Percentiles rank a stretch among this genome's conserved stretches.
Evolutionary conservation across 2,797 vertebrate genomes (phyloP).

Genomic region (Cottoperca gobio): DNA sequence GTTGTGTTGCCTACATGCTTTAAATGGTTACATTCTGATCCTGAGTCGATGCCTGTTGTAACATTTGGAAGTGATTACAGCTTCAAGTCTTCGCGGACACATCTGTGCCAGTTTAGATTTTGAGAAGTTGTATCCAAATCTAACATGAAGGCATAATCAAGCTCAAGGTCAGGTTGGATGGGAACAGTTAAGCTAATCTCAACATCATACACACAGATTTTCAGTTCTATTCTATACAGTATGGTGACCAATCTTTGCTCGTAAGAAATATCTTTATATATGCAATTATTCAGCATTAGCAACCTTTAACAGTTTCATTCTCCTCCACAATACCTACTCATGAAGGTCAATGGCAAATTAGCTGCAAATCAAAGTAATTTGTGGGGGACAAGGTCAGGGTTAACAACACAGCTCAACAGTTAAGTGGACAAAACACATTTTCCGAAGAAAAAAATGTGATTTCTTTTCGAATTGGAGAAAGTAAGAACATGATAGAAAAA

Average conservation of each 20-base stretch:
- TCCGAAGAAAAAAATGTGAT: not conserved
- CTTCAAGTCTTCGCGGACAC: slow-evolving; percentile 20
- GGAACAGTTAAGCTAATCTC: slow-evolving; percentile 1
- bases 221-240: not conserved
- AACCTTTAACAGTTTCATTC: not conserved
- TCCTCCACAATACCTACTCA: not conserved
- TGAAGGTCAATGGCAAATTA: not conserved
- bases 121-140: slow-evolving; percentile 16
- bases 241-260: not conserved
- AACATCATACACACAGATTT: slow-evolving; percentile 3
- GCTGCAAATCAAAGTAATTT: slow-evolving; percentile 1
- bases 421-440: not conserved
- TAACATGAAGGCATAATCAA: slow-evolving; percentile 29
- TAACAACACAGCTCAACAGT: not conserved
- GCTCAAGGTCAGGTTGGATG: slow-evolving; percentile 17
- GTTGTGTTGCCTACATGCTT: not conserved
- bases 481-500: not conserved
- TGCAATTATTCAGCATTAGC: not conserved
- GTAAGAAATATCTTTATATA: not conserved
- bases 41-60: slow-evolving; percentile 27
- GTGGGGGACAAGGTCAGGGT: not conserved
- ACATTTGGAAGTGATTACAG: slow-evolving; percentile 49
- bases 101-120: slow-evolving; percentile 42
- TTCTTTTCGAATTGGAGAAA: not conserved
- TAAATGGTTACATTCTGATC: slow-evolving; percentile 26